Evolutionary conservation across 2,113 vertebrate species (phyloP).

Genomic region (Chinchilla lanigera): DNA sequence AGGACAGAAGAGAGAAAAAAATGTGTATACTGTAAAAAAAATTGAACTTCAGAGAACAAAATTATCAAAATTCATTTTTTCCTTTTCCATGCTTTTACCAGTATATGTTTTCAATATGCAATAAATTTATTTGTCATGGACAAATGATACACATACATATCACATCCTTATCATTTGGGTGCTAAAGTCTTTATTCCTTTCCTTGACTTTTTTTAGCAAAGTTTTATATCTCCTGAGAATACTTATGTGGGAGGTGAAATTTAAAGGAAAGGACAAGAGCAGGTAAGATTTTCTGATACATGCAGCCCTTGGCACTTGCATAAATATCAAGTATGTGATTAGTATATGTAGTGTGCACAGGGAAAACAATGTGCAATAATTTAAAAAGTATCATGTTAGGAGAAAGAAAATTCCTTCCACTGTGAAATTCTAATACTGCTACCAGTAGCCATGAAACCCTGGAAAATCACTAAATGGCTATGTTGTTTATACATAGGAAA

Average conservation of each 20-base stretch:
- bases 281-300: neutral
- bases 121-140: neutral
- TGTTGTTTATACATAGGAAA: neutral
- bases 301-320: neutral
- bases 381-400: neutral
- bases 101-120: neutral
- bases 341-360: neutral
- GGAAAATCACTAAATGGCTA: neutral
- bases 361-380: neutral
- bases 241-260: neutral
- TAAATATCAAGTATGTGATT: neutral
- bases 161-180: neutral
- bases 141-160: neutral
- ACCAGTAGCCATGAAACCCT: neutral
- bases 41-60: neutral
- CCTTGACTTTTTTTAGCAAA: neutral
- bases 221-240: neutral
- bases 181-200: neutral
- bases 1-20: neutral
- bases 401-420: neutral
- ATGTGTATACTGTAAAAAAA: neutral
- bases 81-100: neutral
- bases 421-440: neutral
- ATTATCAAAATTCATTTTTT: neutral
- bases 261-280: neutral